phyloP scores from a whole-genome alignment of 2,888 invertebrate species.

The Micropterix aruncella region DNA sequence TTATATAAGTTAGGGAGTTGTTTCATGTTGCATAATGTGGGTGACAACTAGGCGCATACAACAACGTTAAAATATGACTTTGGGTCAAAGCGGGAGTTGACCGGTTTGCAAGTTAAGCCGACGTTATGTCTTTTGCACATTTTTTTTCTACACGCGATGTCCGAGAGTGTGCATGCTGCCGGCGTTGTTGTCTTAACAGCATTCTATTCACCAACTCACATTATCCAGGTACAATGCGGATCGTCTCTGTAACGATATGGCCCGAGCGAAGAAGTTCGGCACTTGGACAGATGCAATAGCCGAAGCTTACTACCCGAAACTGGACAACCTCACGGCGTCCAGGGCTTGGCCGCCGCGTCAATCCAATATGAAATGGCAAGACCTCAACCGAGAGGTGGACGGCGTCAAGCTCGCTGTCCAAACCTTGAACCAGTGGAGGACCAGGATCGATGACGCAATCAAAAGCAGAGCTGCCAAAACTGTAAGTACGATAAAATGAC shows the following conservation, averaged over 20 bases:
- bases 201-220: slow-evolving; percentile 4
- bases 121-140: no score
- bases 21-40: no score
- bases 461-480: slow-evolving; percentile 33
- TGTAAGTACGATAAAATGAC: no score
- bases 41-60: no score
- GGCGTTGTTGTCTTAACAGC: no score
- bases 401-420: slow-evolving; percentile 34
- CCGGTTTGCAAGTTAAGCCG: no score
- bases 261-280: slow-evolving; percentile 30
- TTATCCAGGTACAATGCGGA: slow-evolving; percentile 39
- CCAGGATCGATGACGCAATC: slow-evolving; percentile 42
- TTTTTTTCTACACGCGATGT: no score
- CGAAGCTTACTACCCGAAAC: slow-evolving; percentile 49
- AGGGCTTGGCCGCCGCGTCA: slow-evolving; percentile 37
- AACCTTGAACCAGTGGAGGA: slow-evolving; percentile 43
- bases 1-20: no score
- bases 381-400: slow-evolving; percentile 36
- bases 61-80: no score
- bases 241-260: slow-evolving; percentile 38
- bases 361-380: slow-evolving; percentile 22
- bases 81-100: no score
- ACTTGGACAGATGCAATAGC: slow-evolving; percentile 37
- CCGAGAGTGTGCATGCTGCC: no score
- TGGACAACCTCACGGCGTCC: slow-evolving; percentile 40